Percentiles rank a stretch among this genome's conserved stretches.
Evolutionary conservation across 2,113 vertebrate species (phyloP).

Genomic region (Corapipo altera): DNA sequence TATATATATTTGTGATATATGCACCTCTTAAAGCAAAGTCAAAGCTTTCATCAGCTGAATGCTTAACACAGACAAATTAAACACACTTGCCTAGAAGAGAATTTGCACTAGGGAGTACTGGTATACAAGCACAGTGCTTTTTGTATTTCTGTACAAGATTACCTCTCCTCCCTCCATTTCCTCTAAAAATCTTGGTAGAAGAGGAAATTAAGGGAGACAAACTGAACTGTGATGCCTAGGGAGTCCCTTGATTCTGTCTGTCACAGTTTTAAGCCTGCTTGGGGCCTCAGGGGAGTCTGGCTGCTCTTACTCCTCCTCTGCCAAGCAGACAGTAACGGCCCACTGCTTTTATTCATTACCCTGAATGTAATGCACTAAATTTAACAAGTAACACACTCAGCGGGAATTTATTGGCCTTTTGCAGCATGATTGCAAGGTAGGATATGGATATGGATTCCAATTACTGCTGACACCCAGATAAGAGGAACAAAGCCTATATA

Average conservation of each 20-base stretch:
- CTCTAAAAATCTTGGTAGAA: constrained; percentile 51
- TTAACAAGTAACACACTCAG: constrained; percentile 81
- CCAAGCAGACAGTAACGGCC: constrained; percentile 75
- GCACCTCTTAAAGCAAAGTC: background rate
- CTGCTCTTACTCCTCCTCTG: constrained; percentile 63
- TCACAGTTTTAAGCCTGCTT: constrained; percentile 62
- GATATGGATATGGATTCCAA: constrained; percentile 79
- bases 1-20: background rate
- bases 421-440: constrained; percentile 75
- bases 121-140: constrained; percentile 24
- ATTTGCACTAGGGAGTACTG: background rate
- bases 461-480: constrained; percentile 78
- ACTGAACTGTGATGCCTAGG: constrained; percentile 59
- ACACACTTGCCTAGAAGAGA: constrained; percentile 40
- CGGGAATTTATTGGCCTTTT: constrained; percentile 80
- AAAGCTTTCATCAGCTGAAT: background rate
- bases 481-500: constrained; percentile 71
- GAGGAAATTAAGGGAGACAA: constrained; percentile 73
- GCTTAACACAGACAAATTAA: constrained; percentile 5
- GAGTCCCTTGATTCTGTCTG: constrained; percentile 71
- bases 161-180: constrained; percentile 47
- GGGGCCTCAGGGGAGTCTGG: constrained; percentile 73
- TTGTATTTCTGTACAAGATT: constrained; percentile 48
- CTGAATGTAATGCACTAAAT: constrained; percentile 79
- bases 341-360: constrained; percentile 81